Percentiles rank a stretch among this genome's conserved stretches.
Conservation (phyloP, 53 echinoderm and acorn worm genomes). For the Henricia sp. region DNA sequence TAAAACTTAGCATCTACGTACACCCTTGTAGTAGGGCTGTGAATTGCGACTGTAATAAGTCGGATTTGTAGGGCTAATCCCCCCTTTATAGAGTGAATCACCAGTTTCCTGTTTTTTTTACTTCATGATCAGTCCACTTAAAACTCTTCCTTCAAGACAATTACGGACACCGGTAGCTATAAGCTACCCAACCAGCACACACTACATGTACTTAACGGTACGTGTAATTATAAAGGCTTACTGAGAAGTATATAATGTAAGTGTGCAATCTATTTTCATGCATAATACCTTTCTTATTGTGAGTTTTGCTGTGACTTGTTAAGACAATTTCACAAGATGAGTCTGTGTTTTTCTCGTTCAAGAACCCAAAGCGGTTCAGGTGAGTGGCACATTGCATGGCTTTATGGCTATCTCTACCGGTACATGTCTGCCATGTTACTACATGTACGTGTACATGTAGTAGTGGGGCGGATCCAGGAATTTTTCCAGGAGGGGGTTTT, state of each 20-base stretch:
- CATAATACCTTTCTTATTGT: background rate
- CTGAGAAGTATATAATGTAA: background rate
- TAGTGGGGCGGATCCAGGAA: background rate
- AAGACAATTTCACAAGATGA: slow-evolving; percentile 13
- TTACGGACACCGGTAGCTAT: background rate
- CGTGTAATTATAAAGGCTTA: background rate
- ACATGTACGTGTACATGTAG: background rate
- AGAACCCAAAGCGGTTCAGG: slow-evolving; percentile 21
- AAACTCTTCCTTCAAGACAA: slow-evolving; percentile 1
- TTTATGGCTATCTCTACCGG: background rate
- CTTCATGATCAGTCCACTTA: slow-evolving; percentile 7
- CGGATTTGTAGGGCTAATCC: background rate
- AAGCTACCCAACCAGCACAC: too few species aligned
- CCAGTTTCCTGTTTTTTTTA: slow-evolving; percentile 22
- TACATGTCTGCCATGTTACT: background rate
- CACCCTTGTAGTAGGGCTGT: background rate
- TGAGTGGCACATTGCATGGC: background rate
- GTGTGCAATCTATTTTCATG: background rate
- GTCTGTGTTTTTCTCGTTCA: slow-evolving; percentile 36
- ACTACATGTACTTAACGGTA: too few species aligned
- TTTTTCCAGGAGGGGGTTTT: background rate
- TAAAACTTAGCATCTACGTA: background rate
- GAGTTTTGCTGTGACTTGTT: background rate
- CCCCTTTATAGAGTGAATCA: background rate
- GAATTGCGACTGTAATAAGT: background rate